A percentile compares a stretch with the other conserved stretches of the same genome.
phyloP scores from a whole-genome alignment of 2,797 vertebrate species.

The Enteromius viviparus region DNA sequence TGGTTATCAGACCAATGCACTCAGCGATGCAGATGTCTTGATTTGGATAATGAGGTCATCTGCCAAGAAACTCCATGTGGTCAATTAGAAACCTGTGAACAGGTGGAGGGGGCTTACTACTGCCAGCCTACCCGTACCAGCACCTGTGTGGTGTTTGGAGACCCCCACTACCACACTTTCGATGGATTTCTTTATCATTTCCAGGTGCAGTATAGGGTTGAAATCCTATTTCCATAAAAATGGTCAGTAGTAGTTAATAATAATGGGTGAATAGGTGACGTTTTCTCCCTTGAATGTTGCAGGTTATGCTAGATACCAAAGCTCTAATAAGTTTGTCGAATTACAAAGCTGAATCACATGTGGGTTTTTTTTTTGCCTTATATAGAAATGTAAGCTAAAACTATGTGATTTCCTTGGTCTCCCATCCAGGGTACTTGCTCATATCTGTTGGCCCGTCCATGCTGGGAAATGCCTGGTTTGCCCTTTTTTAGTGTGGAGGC shows the following conservation, averaged over 20 bases:
- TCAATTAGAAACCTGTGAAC: constrained; percentile 91
- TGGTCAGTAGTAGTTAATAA: background rate
- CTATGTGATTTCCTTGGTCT: background rate
- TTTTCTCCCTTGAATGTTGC: background rate
- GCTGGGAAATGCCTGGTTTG: constrained; percentile 86
- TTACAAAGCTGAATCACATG: background rate
- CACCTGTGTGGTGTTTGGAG: constrained; percentile 97
- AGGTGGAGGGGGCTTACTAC: constrained; percentile 88
- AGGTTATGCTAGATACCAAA: background rate
- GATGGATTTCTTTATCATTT: constrained; percentile 99
- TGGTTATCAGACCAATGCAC: constrained; percentile 93
- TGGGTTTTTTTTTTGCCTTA: background rate
- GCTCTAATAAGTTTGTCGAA: no score
- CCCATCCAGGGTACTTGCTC: constrained; percentile 89
- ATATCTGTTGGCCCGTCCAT: constrained; percentile 92
- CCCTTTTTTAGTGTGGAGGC: constrained; percentile 97
- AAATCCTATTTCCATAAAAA: background rate
- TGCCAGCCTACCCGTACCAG: constrained; percentile 93
- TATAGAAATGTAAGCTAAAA: constrained; percentile 6
- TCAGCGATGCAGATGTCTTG: constrained; percentile 93
- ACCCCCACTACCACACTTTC: constrained; percentile 98
- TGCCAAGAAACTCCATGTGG: constrained; percentile 89
- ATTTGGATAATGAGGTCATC: constrained; percentile 89
- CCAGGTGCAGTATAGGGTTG: constrained; percentile 63
- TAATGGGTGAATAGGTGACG: background rate